Conservation (phyloP, 2,797 vertebrate species). For the Paramormyrops hopkinsi region DNA sequence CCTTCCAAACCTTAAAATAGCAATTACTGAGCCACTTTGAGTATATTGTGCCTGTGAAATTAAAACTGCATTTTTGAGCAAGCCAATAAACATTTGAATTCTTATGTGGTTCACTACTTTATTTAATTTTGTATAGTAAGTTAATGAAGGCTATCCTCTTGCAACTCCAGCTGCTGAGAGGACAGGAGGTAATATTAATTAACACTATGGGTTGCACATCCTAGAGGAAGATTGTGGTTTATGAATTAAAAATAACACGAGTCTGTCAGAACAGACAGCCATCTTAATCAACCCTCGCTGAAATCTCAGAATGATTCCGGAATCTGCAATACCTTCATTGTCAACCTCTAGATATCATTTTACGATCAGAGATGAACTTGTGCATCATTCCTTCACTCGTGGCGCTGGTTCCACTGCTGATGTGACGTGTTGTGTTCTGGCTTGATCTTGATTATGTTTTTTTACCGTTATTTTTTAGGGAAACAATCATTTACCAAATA, state of each 20-base stretch:
- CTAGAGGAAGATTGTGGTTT: conserved; percentile 9
- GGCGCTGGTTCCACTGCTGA: not conserved
- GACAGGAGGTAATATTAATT: conserved; percentile 16
- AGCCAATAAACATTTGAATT: not conserved
- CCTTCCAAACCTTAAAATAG: not conserved
- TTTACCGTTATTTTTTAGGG: not conserved
- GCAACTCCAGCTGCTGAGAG: conserved; percentile 1
- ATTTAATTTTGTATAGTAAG: not conserved
- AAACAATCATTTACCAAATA: not conserved
- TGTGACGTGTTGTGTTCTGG: not conserved
- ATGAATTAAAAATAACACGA: conserved; percentile 19
- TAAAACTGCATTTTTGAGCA: not conserved
- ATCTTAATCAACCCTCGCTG: not conserved
- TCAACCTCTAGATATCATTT: not conserved
- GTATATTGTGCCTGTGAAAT: not conserved
- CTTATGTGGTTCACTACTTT: not conserved
- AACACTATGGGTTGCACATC: not conserved
- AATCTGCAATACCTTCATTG: not conserved
- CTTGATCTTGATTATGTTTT: not conserved
- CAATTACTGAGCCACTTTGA: not conserved
- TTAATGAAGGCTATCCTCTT: not conserved
- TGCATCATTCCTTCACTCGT: not conserved
- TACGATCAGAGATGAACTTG: not conserved
- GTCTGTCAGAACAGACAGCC: not conserved
- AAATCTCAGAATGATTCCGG: not conserved